Percentiles rank a stretch among this genome's conserved stretches.
Conservation (phyloP, 2,113 vertebrate genomes). For the Bungarus multicinctus region DNA sequence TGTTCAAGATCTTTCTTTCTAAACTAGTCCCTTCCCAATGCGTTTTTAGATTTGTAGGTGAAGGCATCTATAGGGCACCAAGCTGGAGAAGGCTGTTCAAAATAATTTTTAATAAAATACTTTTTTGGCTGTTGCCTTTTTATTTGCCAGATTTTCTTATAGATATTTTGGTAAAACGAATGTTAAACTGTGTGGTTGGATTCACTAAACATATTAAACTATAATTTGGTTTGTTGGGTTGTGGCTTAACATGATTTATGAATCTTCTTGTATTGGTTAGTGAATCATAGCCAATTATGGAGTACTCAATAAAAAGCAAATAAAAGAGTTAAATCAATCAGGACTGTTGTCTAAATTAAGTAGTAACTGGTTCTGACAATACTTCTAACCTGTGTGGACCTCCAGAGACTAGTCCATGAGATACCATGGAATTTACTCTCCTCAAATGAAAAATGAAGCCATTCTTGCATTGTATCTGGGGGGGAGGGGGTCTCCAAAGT, state of each 20-base stretch:
- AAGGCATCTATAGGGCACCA: background rate
- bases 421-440: background rate
- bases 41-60: background rate
- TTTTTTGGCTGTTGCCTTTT: conserved; percentile 7
- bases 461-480: background rate
- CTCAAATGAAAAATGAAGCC: background rate
- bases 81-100: background rate
- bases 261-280: background rate
- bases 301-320: background rate
- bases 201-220: background rate
- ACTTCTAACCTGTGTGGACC: background rate
- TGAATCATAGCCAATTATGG: background rate
- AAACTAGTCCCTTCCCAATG: background rate
- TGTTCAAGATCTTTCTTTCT: background rate
- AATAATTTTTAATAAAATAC: background rate
- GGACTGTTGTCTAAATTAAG: background rate
- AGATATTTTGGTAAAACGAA: background rate
- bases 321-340: background rate
- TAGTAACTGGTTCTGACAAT: background rate
- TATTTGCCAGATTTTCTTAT: background rate
- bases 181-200: background rate
- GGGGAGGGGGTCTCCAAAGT: background rate
- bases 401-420: background rate
- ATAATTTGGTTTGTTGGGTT: background rate
- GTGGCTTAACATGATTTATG: background rate